Percentiles rank a stretch among this genome's conserved stretches.
These are phyloP conservation scores for Gnatocerus cornutus DNA, from an alignment of 2,888 invertebrate species.

Conservation along the genomic window DNA sequence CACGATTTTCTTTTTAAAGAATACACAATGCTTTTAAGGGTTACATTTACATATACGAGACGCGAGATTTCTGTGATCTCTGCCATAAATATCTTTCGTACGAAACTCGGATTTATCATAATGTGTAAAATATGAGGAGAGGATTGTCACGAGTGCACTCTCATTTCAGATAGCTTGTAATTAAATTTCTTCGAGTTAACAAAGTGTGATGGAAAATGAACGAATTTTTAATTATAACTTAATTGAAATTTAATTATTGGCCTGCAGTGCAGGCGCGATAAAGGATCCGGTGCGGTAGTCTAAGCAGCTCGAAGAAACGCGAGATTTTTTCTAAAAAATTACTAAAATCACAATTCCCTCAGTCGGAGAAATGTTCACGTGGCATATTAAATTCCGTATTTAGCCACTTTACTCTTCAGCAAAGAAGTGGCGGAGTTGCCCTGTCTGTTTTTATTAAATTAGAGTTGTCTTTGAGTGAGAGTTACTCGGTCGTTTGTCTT, in stretches of 20 bases:
- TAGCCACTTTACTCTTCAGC: no score
- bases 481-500: no score
- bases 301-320: not conserved
- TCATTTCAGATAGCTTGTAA: slow-evolving; percentile 7
- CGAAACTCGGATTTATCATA: slow-evolving; percentile 3
- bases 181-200: slow-evolving; percentile 31
- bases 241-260: slow-evolving; percentile 51
- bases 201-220: slow-evolving; percentile 46
- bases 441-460: no score
- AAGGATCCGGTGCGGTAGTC: slow-evolving; percentile 35
- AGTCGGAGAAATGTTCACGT: no score
- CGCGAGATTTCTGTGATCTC: slow-evolving; percentile 8
- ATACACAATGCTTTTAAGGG: slow-evolving; percentile 31
- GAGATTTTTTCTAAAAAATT: no score
- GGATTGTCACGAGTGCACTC: slow-evolving; percentile 5
- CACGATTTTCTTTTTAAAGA: slow-evolving; percentile 42
- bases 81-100: slow-evolving; percentile 18
- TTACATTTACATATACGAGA: slow-evolving; percentile 26
- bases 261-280: slow-evolving; percentile 30
- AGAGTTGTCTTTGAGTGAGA: no score
- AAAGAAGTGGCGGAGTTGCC: no score
- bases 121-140: not conserved
- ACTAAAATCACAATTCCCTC: no score
- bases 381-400: no score
- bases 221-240: slow-evolving; percentile 51